phyloP scores from a whole-genome alignment of 2,888 invertebrate genomes.

The Apamea sordens region DNA sequence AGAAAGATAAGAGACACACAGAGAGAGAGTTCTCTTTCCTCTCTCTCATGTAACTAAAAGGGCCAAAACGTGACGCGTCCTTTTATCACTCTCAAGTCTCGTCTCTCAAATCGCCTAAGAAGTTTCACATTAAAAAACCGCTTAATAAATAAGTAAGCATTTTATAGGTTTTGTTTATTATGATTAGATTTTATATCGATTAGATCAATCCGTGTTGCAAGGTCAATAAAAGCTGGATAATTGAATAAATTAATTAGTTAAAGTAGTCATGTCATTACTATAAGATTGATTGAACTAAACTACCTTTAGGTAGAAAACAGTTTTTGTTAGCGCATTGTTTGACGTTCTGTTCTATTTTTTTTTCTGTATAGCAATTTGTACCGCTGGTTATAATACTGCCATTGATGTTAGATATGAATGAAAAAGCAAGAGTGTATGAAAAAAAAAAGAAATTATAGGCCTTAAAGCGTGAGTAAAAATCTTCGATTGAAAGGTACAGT shows the following conservation, averaged over 20 bases:
- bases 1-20: too few relatives aligned
- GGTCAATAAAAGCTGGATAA: conserved; percentile 24
- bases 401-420: too few relatives aligned
- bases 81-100: too few relatives aligned
- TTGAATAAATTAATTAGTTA: conserved; percentile 23
- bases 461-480: neutral
- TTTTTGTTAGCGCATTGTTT: neutral
- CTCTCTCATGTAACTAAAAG: too few relatives aligned
- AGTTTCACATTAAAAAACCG: too few relatives aligned
- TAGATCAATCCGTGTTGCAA: conserved; percentile 16
- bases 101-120: too few relatives aligned
- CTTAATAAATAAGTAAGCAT: too few relatives aligned
- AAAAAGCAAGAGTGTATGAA: too few relatives aligned
- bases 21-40: too few relatives aligned
- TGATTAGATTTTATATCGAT: neutral
- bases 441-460: neutral
- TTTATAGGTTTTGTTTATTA: neutral
- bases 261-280: neutral
- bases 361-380: neutral
- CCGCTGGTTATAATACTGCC: too few relatives aligned
- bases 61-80: too few relatives aligned
- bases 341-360: neutral
- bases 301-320: conserved; percentile 7
- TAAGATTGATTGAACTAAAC: conserved; percentile 1
- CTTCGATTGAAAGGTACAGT: neutral